Evolutionary conservation across 2,797 vertebrate genomes (phyloP), one percentile per base, ranked within the genome.

Genomic region (Eulemur rubriventer): DNA sequence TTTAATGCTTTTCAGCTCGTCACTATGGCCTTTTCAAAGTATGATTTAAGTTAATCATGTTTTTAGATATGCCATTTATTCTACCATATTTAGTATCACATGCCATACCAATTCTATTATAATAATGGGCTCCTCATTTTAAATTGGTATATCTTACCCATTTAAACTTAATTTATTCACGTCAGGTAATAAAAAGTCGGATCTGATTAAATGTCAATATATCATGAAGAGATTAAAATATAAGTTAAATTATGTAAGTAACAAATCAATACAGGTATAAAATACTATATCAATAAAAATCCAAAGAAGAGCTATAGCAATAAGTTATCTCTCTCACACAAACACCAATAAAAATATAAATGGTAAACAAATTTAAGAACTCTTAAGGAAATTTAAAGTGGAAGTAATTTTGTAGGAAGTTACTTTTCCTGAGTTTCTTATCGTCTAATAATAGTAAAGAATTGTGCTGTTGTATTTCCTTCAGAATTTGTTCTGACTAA

Each of bases 151-250:
- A 59, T 61, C 30, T 95, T 93, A 89, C 52, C 18, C n/a, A 89
- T 75, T 95, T 95, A 75, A 76, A 94, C 28, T 86, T 14, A 67
- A 85, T 88, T 91, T 85, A 14, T 85, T 89, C 26, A 70, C 12
- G 3, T 76, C 41, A 89, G 2, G 4, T 81, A 91, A 88, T 76
- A 84, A 41, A 84, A 83, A 91, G 1, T 35, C 35, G 91, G 7
- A 73, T 93, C 30, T 46, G n/a, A 75, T 81, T 65, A 83, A 97
- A 88, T 13, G 52, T 35, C n/a, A 88, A 85, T 63, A 26, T 59
- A 38, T 59, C 33, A 43, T 78, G 10, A 57, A 93, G 3, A 52
- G 17, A 85, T 26, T 72, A 73, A 93, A 78, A 67, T 72, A 33
- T 6, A 70, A 85, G 9, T 57, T 79, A 78, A 52, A 35, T 52